Evolutionary conservation across 2,888 invertebrate species (phyloP).

Genomic region (Ornithoptera alexandrae): DNA sequence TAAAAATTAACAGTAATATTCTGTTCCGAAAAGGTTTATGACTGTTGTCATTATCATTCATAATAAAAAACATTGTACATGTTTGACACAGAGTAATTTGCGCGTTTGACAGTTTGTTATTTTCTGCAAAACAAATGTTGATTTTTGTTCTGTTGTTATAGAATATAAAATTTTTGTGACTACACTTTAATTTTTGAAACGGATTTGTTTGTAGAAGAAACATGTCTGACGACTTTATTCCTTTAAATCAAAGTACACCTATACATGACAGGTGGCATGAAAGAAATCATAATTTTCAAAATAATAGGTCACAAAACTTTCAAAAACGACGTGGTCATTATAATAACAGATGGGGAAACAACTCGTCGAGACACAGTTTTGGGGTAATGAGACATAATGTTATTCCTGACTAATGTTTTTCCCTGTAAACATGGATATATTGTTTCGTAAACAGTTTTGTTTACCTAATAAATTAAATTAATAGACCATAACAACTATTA

Average conservation of each 20-base stretch:
- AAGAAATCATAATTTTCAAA: constrained; percentile 46
- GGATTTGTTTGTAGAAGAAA: background rate
- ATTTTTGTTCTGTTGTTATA: background rate
- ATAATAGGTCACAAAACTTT: constrained; percentile 41
- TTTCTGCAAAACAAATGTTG: background rate
- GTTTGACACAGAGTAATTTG: too few species aligned
- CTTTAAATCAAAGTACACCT: constrained; percentile 70
- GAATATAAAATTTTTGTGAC: background rate
- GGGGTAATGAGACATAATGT: constrained; percentile 42
- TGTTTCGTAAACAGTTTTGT: background rate
- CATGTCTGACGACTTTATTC: constrained; percentile 72
- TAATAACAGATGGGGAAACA: constrained; percentile 53
- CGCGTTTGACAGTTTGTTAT: background rate
- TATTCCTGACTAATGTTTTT: background rate
- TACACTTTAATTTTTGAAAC: background rate
- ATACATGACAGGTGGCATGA: constrained; percentile 53
- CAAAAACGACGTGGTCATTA: constrained; percentile 45
- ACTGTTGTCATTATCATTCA: background rate
- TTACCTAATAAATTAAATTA: background rate
- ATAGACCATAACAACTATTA: background rate
- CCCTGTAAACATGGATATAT: background rate
- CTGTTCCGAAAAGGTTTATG: background rate
- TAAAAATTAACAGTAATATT: background rate
- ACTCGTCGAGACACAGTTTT: constrained; percentile 55
- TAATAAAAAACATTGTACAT: background rate